Conservation (phyloP, 2,113 vertebrate genomes). For the Camelus dromedarius region DNA sequence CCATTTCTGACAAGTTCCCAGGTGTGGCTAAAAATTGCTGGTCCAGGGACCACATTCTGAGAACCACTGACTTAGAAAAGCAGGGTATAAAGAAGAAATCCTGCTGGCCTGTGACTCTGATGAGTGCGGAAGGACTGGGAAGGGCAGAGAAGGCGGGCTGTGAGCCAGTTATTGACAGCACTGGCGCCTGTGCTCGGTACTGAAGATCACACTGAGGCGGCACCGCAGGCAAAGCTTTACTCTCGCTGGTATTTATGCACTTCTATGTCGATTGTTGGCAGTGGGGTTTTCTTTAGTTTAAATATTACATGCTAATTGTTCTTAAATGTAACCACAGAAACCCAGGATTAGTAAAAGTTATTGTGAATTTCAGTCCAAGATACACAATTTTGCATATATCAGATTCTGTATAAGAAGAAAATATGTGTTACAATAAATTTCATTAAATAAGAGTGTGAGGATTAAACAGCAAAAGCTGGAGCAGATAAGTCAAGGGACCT, state of each 20-base stretch:
- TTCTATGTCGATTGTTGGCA: background rate
- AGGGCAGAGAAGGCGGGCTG: background rate
- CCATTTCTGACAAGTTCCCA: background rate
- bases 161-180: background rate
- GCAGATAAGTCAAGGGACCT: background rate
- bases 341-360: conserved; percentile 32
- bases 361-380: background rate
- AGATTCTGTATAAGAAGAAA: conserved; percentile 5
- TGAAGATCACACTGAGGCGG: background rate
- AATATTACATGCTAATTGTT: conserved; percentile 41
- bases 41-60: background rate
- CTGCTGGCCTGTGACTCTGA: background rate
- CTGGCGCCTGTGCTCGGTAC: background rate
- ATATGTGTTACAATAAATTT: background rate
- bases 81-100: background rate
- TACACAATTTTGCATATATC: background rate
- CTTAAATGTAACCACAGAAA: conserved; percentile 31
- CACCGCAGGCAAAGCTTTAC: background rate
- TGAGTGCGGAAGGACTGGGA: background rate
- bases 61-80: background rate
- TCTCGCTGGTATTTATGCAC: background rate
- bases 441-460: background rate
- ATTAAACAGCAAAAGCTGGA: background rate
- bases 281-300: background rate
- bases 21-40: background rate